These are phyloP conservation scores for Murina feae DNA, from an alignment of 2,113 vertebrate genomes.

Conservation along the genomic window DNA sequence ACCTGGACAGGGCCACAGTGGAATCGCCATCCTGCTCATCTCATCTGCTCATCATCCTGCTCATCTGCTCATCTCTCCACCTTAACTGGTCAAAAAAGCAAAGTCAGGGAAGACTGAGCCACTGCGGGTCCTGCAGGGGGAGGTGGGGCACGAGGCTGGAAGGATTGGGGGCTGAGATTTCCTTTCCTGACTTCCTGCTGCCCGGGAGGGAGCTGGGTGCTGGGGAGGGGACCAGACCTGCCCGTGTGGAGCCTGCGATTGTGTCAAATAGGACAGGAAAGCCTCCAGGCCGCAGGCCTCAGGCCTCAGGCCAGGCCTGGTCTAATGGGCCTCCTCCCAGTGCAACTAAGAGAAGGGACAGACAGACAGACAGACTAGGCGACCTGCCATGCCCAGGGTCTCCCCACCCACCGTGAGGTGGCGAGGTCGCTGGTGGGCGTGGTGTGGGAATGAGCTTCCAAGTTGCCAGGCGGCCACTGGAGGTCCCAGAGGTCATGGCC, in stretches of 20 bases:
- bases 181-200: no score
- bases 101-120: neutral
- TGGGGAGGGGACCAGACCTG: neutral
- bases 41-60: neutral
- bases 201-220: no score
- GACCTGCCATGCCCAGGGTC: neutral
- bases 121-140: neutral
- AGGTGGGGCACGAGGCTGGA: neutral
- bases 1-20: no score
- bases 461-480: neutral
- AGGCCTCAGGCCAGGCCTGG: no score
- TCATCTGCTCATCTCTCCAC: neutral
- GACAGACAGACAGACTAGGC: neutral
- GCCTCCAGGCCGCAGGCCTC: neutral
- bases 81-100: neutral
- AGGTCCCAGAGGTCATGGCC: neutral
- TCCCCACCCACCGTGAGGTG: neutral
- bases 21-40: no score
- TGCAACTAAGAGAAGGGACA: neutral
- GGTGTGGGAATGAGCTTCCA: slow-evolving; percentile 1
- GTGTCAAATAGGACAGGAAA: neutral
- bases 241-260: neutral
- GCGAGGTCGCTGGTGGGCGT: neutral
- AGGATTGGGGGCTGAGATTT: neutral
- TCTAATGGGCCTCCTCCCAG: neutral